A percentile compares a stretch with the other conserved stretches of the same genome.
Conservation (phyloP, 2,888 invertebrate species). For the Thymelicus lineola region DNA sequence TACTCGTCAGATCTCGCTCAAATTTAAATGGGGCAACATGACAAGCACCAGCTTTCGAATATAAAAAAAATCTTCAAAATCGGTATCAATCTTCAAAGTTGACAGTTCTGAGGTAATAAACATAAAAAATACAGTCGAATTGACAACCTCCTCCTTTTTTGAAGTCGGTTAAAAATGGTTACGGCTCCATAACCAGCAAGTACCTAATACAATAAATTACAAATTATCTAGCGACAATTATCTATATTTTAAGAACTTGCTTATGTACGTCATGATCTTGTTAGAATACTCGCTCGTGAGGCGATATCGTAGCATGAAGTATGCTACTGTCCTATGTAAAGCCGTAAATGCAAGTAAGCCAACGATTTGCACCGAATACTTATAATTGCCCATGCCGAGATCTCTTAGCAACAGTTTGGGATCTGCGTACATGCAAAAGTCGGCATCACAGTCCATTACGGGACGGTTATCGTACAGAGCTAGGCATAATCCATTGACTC, state of each 20-base stretch:
- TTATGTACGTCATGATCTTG: slow-evolving; percentile 81
- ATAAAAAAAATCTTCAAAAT: no score
- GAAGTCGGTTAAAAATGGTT: no score
- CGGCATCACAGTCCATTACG: slow-evolving; percentile 85
- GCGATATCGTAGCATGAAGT: slow-evolving; percentile 84
- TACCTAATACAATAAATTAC: neutral
- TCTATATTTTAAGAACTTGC: slow-evolving; percentile 82
- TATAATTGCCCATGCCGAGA: slow-evolving; percentile 84
- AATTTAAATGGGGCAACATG: no score
- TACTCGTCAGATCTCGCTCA: no score
- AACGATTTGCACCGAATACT: slow-evolving; percentile 82
- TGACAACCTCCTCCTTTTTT: no score
- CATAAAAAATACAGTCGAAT: no score
- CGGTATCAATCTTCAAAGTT: no score
- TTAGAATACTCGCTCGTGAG: slow-evolving; percentile 83
- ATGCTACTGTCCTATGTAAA: slow-evolving; percentile 81
- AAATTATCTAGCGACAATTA: slow-evolving; percentile 47
- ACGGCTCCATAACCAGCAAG: no score
- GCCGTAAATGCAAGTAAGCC: slow-evolving; percentile 84
- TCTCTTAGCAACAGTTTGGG: slow-evolving; percentile 87
- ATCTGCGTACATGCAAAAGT: slow-evolving; percentile 84
- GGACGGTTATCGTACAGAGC: slow-evolving; percentile 86
- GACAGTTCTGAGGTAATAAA: no score
- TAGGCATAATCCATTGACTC: slow-evolving; percentile 86
- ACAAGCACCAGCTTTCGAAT: no score